A percentile compares a stretch with the other conserved stretches of the same genome.
These are phyloP conservation scores for Leptinotarsa peninsularis DNA, from an alignment of 2,888 invertebrate species.

Conservation along the genomic window DNA sequence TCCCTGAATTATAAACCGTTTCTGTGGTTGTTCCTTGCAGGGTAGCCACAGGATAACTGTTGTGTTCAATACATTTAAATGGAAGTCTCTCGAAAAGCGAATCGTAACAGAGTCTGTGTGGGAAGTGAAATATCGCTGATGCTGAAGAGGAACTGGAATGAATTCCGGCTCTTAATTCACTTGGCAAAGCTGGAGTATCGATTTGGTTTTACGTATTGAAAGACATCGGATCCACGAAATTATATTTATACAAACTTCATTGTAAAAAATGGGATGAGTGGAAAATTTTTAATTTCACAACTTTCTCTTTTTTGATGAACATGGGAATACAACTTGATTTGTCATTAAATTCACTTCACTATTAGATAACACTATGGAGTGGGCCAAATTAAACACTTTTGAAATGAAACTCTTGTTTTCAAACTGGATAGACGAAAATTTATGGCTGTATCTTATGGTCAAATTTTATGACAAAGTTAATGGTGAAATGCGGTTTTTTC, in stretches of 20 bases:
- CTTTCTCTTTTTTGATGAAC: too few species aligned
- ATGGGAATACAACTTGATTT: too few species aligned
- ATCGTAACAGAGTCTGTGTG: slow-evolving; percentile 5
- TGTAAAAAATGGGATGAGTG: background rate
- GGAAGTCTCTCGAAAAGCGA: background rate
- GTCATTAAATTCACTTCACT: too few species aligned
- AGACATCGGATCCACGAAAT: background rate
- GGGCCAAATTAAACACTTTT: too few species aligned
- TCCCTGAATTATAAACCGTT: slow-evolving; percentile 26
- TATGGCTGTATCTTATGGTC: too few species aligned
- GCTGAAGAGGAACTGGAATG: background rate
- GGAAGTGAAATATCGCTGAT: slow-evolving; percentile 15
- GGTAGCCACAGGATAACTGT: background rate
- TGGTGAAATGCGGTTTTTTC: too few species aligned
- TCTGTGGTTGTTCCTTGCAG: background rate
- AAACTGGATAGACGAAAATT: too few species aligned
- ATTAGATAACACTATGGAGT: too few species aligned
- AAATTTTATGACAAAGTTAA: too few species aligned
- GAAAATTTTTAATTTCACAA: too few species aligned
- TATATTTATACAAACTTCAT: background rate
- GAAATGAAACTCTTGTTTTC: too few species aligned
- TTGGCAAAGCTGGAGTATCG: background rate
- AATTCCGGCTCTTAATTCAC: background rate
- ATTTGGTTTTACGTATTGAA: background rate
- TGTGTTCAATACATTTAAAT: background rate